phyloP scores from a whole-genome alignment of 2,797 vertebrate genomes.

The Brotula barbata region DNA sequence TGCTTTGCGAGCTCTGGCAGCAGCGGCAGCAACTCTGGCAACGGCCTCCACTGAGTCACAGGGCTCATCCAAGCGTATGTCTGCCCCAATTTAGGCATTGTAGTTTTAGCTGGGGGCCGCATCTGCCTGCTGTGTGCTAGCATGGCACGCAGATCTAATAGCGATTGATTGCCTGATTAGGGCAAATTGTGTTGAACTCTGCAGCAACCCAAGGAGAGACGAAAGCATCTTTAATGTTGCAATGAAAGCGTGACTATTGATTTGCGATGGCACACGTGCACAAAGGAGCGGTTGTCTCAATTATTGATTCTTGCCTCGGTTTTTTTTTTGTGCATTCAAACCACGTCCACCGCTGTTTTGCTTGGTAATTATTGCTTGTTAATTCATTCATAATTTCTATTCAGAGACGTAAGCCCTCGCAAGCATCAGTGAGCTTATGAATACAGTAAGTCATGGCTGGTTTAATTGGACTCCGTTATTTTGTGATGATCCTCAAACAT shows the following conservation, averaged over 20 bases:
- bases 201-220: constrained; percentile 62
- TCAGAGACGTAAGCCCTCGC: background rate
- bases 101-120: constrained; percentile 62
- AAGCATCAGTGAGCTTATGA: background rate
- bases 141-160: constrained; percentile 65
- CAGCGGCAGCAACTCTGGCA: constrained; percentile 34
- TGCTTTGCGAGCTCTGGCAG: constrained; percentile 46
- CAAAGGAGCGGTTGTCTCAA: constrained; percentile 38
- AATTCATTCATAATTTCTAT: background rate
- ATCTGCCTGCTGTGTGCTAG: constrained; percentile 66
- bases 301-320: constrained; percentile 37
- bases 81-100: constrained; percentile 69
- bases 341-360: background rate
- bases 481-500: background rate
- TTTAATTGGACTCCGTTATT: too few species aligned
- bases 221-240: constrained; percentile 60
- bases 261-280: constrained; percentile 48
- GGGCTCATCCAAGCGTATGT: constrained; percentile 55
- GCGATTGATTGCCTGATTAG: constrained; percentile 76
- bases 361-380: background rate
- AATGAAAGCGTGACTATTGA: constrained; percentile 65
- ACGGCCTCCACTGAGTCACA: constrained; percentile 48
- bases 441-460: background rate
- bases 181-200: constrained; percentile 69
- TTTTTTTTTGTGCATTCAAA: constrained; percentile 12